These are phyloP conservation scores for Lutjanus argentimaculatus DNA, from an alignment of 2,797 vertebrate species.

Conservation along the genomic window DNA sequence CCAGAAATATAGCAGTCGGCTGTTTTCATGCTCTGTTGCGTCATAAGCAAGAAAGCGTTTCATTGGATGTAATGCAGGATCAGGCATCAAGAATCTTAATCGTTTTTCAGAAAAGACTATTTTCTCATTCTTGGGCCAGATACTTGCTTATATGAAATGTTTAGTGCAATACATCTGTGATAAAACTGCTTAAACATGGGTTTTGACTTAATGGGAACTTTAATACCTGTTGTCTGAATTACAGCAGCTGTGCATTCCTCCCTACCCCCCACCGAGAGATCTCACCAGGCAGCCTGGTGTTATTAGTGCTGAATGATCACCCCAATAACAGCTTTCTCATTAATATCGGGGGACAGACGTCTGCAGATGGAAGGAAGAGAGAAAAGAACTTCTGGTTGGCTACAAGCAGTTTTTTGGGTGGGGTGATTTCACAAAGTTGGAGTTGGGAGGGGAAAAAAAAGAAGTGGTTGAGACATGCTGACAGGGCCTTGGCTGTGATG, in stretches of 20 bases:
- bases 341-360: conserved; percentile 24
- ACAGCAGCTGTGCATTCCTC: conserved; percentile 45
- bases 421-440: conserved; percentile 19
- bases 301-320: conserved; percentile 54
- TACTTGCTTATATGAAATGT: too few relatives aligned
- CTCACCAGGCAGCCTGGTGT: conserved; percentile 50
- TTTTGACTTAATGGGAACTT: background rate
- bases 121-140: too few relatives aligned
- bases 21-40: too few relatives aligned
- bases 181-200: too few relatives aligned
- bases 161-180: too few relatives aligned
- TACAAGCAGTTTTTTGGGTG: background rate
- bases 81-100: too few relatives aligned
- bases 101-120: too few relatives aligned
- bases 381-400: background rate
- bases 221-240: conserved; percentile 55
- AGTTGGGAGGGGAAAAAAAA: background rate
- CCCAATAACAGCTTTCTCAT: conserved; percentile 54
- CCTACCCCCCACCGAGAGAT: conserved; percentile 24
- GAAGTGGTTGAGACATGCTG: conserved; percentile 9
- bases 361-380: conserved; percentile 17
- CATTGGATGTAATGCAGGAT: too few relatives aligned
- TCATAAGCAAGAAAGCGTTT: too few relatives aligned
- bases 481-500: conserved; percentile 61
- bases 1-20: too few relatives aligned